phyloP scores from a whole-genome alignment of 2,797 vertebrate species.

The Alcedo quadribrachys region DNA sequence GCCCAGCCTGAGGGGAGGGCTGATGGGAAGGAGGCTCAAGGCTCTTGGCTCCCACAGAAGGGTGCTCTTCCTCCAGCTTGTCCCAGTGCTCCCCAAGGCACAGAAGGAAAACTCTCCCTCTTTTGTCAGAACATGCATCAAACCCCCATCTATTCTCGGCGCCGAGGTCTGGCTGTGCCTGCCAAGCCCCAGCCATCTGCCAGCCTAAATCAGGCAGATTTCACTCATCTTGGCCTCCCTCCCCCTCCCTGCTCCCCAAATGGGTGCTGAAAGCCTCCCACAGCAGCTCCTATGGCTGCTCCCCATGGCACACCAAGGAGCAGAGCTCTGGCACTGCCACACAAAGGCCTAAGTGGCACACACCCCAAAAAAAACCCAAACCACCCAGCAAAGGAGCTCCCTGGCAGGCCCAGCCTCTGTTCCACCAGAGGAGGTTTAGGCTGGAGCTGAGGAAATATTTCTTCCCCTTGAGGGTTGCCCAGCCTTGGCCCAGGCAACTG shows the following conservation, averaged over 20 bases:
- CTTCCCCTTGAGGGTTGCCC: background rate
- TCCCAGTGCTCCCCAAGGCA: background rate
- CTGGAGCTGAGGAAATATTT: background rate
- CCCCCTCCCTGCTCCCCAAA: background rate
- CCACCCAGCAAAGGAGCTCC: background rate
- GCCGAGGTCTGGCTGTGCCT: background rate
- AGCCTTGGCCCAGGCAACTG: too few species aligned
- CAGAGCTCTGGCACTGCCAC: background rate
- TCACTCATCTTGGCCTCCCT: background rate
- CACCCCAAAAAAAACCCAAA: background rate
- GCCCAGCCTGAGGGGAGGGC: background rate
- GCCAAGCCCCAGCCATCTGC: conserved; percentile 61
- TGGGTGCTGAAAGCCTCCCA: background rate
- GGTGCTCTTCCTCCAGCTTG: background rate
- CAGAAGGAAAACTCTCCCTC: background rate
- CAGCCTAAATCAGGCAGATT: background rate
- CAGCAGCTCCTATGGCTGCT: background rate
- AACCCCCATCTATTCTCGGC: background rate
- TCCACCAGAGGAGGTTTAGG: too few species aligned
- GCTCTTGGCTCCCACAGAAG: background rate
- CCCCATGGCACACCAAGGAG: background rate
- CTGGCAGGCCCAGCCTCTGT: background rate
- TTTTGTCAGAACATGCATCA: background rate
- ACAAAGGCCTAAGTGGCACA: background rate
- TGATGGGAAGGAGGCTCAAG: background rate